These are phyloP conservation scores for Andrena flavipes DNA, from an alignment of 2,888 invertebrate genomes.

Conservation along the genomic window DNA sequence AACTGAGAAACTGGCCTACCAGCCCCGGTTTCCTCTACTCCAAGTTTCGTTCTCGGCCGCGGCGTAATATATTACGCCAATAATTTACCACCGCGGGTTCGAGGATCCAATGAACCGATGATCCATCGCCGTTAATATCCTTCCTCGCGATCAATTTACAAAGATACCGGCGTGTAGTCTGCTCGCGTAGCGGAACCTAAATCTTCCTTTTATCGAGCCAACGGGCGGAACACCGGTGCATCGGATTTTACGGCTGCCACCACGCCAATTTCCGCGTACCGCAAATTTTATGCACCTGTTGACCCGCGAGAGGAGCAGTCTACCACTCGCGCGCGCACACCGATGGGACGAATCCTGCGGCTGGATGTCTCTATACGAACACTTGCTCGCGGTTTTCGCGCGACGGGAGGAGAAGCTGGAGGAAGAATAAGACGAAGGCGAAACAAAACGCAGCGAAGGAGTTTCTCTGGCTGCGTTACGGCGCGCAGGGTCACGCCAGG, in stretches of 20 bases:
- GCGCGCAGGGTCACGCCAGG: conserved; percentile 57
- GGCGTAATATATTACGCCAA: conserved; percentile 61
- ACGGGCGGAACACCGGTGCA: conserved; percentile 60
- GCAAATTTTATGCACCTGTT: conserved; percentile 74
- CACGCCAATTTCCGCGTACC: conserved; percentile 72
- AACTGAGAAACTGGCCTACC: too few species aligned
- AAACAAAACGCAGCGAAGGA: conserved; percentile 42
- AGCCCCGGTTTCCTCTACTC: too few species aligned
- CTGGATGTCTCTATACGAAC: conserved; percentile 34
- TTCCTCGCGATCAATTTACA: conserved; percentile 59
- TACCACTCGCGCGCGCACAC: neutral
- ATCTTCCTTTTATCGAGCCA: conserved; percentile 67
- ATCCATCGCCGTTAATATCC: conserved; percentile 66
- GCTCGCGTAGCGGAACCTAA: conserved; percentile 58
- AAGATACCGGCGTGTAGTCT: conserved; percentile 50
- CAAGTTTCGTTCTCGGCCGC: conserved; percentile 52
- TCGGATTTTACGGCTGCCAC: conserved; percentile 66
- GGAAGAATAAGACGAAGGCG: conserved; percentile 3
- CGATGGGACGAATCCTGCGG: neutral
- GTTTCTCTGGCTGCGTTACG: conserved; percentile 52
- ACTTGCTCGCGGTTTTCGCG: conserved; percentile 1
- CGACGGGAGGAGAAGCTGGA: neutral
- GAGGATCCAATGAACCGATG: conserved; percentile 60
- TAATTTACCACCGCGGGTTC: conserved; percentile 51
- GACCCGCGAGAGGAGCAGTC: conserved; percentile 56